Percentiles rank a stretch among this genome's conserved stretches.
Evolutionary conservation across 2,888 invertebrate species (phyloP).

Genomic region (Acleris holmiana): DNA sequence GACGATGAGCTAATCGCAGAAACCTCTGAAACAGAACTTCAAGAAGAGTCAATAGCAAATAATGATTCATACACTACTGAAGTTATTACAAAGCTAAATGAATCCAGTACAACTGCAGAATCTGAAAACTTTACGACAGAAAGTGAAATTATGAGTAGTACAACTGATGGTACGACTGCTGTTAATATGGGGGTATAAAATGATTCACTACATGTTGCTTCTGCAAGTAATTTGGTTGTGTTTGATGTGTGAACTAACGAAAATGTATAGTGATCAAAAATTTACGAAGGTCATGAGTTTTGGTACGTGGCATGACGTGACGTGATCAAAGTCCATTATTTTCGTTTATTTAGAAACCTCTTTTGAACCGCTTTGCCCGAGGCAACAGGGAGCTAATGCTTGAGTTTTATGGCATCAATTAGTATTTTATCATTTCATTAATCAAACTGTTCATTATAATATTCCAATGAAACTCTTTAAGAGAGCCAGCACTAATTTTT

Average conservation of each 20-base stretch:
- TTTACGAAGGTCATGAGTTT: neutral
- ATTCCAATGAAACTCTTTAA: too few relatives aligned
- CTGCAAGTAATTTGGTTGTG: conserved; percentile 6
- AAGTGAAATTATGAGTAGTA: neutral
- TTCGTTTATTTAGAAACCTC: too few relatives aligned
- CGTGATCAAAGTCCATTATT: too few relatives aligned
- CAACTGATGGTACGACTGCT: conserved; percentile 1
- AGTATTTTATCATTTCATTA: too few relatives aligned
- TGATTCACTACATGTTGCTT: conserved; percentile 1
- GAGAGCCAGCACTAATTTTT: too few relatives aligned
- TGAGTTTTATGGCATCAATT: too few relatives aligned
- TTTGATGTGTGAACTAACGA: conserved; percentile 3
- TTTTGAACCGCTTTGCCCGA: too few relatives aligned
- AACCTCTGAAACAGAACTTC: neutral
- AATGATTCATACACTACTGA: neutral
- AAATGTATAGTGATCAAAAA: neutral
- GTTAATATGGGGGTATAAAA: neutral
- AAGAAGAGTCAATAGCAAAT: neutral
- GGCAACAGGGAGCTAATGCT: too few relatives aligned
- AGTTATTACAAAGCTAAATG: neutral
- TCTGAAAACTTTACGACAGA: neutral
- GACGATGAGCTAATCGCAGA: neutral
- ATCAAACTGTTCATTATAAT: too few relatives aligned
- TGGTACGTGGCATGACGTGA: neutral
- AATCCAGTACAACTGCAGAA: conserved; percentile 2